Evolutionary conservation across 2,888 invertebrate species (phyloP), one percentile per base, ranked within the genome.

Genomic region (Galerucella calmariensis): DNA sequence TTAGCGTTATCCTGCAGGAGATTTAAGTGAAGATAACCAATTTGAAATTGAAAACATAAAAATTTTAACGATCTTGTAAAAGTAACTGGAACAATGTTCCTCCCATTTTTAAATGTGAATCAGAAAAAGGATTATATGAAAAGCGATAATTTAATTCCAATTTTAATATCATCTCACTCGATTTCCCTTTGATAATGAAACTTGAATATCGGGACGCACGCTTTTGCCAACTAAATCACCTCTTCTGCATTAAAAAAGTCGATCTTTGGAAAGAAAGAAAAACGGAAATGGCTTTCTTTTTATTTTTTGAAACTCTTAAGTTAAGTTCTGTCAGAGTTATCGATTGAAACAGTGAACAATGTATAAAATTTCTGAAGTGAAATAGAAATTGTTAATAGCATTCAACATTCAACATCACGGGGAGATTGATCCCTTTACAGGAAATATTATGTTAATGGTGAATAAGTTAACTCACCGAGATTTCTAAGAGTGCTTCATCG

Each of bases 101-200:
- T 51, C 14, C 10, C 62, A 63, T 62, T 20, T 72, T 69, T 62
- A 69, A 72, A 72, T 75, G 67, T 67, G 72, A 75, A 72, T 69
- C 75, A 72, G 66, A 72, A 24, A 68, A 62, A 68, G 66, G 59
- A 59, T 72, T 66, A 59, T 67, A 72, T 72, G 56, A 61, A 68
- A 65, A 69, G 48, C 62, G 75, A 77, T 75, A 78, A 79, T 79
- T 78, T 78, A 78, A 80, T 79, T 80, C 77, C 78, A 75, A 77
- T 80, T 79, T 78, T 75, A 78, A 78, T 78, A 78, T 76, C 78
- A 78, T 76, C 74, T 78, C 80, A 76, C 77, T 77, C 79, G 78
- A 80, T 80, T 79, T 80, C 80, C 80, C 72, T 67, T 77, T 75
- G 68, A 78, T 80, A 80, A 80, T 78, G 78, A 79, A 79, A 69